Evolutionary conservation across 2,797 vertebrate species (phyloP).

Genomic region (Enteromius trimaculatus): DNA sequence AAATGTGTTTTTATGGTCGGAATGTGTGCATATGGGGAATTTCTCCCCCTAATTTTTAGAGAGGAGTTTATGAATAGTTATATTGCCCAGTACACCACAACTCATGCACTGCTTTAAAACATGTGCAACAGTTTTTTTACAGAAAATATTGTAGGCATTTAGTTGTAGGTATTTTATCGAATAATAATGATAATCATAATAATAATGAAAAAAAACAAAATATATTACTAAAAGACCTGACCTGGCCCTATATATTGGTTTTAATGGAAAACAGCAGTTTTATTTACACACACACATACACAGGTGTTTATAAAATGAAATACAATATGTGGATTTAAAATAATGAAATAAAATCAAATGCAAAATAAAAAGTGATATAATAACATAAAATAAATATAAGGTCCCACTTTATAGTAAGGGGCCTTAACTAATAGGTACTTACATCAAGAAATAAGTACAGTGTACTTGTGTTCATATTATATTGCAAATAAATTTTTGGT

Average conservation of each 20-base stretch:
- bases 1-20: constrained; percentile 34
- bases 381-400: neutral
- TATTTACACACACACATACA: too few relatives aligned
- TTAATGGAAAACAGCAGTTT: too few relatives aligned
- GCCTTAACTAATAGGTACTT: neutral
- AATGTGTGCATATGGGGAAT: neutral
- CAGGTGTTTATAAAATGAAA: too few relatives aligned
- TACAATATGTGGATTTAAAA: neutral
- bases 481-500: neutral
- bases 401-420: neutral
- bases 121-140: neutral
- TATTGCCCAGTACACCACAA: neutral
- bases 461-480: neutral
- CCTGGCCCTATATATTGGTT: neutral
- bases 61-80: neutral
- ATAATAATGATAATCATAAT: too few relatives aligned
- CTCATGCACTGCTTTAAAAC: neutral
- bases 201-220: too few relatives aligned
- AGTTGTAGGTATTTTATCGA: neutral
- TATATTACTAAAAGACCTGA: neutral
- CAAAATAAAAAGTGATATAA: too few relatives aligned
- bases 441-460: neutral
- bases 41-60: neutral
- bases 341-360: neutral
- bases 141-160: neutral